Conservation (phyloP, 2,888 invertebrate genomes). For the Netelia fuscicornis region DNA sequence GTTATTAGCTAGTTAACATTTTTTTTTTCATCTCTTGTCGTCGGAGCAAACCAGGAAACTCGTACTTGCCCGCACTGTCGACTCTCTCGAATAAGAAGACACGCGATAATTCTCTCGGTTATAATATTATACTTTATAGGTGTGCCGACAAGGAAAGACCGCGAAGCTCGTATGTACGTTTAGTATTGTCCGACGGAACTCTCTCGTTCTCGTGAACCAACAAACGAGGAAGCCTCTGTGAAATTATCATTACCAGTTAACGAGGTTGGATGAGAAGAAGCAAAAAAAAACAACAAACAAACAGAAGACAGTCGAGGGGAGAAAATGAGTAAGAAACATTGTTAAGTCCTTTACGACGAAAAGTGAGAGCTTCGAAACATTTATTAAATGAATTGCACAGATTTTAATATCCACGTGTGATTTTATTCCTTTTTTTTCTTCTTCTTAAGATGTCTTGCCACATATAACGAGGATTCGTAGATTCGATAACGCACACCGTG, state of each 20-base stretch:
- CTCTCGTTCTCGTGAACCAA: background rate
- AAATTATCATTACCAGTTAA: constrained; percentile 56
- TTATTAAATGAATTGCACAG: background rate
- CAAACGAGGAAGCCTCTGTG: constrained; percentile 51
- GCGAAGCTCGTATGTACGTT: background rate
- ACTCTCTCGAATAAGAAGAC: constrained; percentile 16
- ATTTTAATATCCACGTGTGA: background rate
- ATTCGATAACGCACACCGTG: background rate
- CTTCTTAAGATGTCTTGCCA: background rate
- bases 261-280: constrained; percentile 24
- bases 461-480: background rate
- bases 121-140: constrained; percentile 16
- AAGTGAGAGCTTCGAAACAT: constrained; percentile 7
- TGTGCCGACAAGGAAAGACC: constrained; percentile 15
- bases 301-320: background rate
- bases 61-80: background rate
- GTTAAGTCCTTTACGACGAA: background rate
- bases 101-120: constrained; percentile 21
- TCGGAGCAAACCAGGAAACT: constrained; percentile 57
- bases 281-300: background rate
- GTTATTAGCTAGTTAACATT: constrained; percentile 41
- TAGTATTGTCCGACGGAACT: background rate
- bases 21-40: constrained; percentile 28
- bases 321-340: constrained; percentile 8
- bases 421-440: background rate